Percentiles rank a stretch among this genome's conserved stretches.
phyloP scores from a whole-genome alignment of 1,140 invertebrate species.

The Pomacea maculata region DNA sequence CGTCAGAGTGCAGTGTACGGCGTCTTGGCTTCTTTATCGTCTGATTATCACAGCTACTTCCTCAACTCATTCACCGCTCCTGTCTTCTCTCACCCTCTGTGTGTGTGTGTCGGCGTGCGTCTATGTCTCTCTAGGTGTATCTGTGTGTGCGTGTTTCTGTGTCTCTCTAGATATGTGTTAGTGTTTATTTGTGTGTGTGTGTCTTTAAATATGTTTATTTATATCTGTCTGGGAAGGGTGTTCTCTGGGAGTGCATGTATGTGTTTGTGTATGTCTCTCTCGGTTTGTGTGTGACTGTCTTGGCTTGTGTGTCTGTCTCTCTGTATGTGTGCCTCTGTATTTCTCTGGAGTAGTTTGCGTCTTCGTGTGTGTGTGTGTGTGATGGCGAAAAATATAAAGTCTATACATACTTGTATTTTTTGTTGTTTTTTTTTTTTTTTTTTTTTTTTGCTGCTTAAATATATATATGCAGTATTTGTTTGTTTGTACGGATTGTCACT shows the following conservation, averaged over 20 bases:
- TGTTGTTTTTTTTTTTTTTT: no score
- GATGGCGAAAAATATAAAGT: neutral
- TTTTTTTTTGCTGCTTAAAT: no score
- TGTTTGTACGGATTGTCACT: no score
- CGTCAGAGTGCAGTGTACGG: conserved; percentile 60
- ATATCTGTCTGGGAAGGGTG: neutral
- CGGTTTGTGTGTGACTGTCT: neutral
- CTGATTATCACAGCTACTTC: neutral
- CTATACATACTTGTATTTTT: no score
- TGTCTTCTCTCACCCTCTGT: neutral
- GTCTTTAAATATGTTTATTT: neutral
- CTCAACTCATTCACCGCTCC: neutral
- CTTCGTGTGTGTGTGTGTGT: conserved; percentile 6
- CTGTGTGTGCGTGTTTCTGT: conserved; percentile 1
- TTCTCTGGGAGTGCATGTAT: neutral
- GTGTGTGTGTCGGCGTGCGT: neutral
- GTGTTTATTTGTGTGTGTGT: neutral
- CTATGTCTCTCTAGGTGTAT: neutral
- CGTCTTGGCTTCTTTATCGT: neutral
- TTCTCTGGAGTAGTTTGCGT: neutral
- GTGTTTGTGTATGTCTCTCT: neutral
- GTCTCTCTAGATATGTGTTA: neutral
- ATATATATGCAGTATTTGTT: no score
- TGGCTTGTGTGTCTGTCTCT: neutral
- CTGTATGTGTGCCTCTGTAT: conserved; percentile 5